Evolutionary conservation across 2,888 invertebrate genomes (phyloP).

Genomic region (Hirtodrosophila histrioides): DNA sequence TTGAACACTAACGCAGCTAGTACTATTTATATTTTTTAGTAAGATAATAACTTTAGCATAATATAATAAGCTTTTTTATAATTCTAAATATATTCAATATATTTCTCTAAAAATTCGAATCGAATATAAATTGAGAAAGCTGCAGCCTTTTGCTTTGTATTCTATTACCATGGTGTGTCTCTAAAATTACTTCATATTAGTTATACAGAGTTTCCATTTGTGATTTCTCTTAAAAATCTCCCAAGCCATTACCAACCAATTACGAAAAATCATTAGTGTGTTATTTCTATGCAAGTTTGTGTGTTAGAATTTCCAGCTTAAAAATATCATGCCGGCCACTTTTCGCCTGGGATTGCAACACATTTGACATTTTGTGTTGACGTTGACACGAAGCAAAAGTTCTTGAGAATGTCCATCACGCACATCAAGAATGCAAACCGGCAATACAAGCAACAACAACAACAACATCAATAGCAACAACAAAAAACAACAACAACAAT

Average conservation of each 20-base stretch:
- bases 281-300: conserved; percentile 21
- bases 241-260: conserved; percentile 21
- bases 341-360: conserved; percentile 55
- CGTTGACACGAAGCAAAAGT: conserved; percentile 66
- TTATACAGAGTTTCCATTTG: too few species aligned
- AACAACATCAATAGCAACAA: too few species aligned
- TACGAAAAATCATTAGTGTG: conserved; percentile 4
- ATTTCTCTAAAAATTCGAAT: too few species aligned
- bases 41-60: too few species aligned
- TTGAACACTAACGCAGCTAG: too few species aligned
- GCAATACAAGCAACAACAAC: conserved; percentile 41
- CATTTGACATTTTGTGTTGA: conserved; percentile 64
- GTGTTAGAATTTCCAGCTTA: conserved; percentile 46
- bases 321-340: conserved; percentile 46
- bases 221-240: neutral
- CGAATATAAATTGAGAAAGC: too few species aligned
- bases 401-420: conserved; percentile 75
- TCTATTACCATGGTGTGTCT: too few species aligned
- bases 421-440: conserved; percentile 44
- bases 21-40: too few species aligned
- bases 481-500: conserved; percentile 2
- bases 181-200: too few species aligned
- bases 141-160: too few species aligned
- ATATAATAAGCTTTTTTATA: too few species aligned
- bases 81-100: too few species aligned